Conservation (phyloP, 1,140 invertebrate genomes). For the Metaphire vulgaris region DNA sequence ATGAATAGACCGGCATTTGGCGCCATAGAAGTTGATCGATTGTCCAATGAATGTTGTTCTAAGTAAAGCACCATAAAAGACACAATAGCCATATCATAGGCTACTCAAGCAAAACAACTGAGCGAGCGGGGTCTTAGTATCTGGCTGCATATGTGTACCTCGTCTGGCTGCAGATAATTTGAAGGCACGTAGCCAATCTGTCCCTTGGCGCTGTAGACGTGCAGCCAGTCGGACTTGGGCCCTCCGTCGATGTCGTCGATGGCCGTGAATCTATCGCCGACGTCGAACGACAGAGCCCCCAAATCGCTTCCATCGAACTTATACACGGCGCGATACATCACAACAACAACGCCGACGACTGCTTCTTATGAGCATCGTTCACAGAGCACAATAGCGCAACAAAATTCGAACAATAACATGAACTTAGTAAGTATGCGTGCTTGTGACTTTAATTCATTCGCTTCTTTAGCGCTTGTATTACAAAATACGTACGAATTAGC, state of each 20-base stretch:
- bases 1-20: background rate
- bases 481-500: too few relatives aligned
- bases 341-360: too few relatives aligned
- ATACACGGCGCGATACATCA: background rate
- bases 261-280: background rate
- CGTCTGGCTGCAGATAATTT: background rate
- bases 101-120: too few relatives aligned
- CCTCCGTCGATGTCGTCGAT: background rate
- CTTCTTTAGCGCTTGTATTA: too few relatives aligned
- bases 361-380: too few relatives aligned
- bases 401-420: too few relatives aligned
- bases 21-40: background rate
- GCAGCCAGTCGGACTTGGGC: background rate
- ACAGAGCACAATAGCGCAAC: too few relatives aligned
- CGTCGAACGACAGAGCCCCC: background rate
- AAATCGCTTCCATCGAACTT: background rate
- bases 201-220: background rate
- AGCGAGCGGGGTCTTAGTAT: too few relatives aligned
- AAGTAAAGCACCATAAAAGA: background rate
- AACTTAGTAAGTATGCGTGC: too few relatives aligned
- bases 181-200: background rate
- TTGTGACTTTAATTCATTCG: too few relatives aligned
- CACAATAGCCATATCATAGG: background rate
- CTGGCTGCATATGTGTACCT: background rate
- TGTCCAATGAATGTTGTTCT: background rate